Evolutionary conservation across 2,888 invertebrate genomes (phyloP).

Genomic region (Drosophila cognata): DNA sequence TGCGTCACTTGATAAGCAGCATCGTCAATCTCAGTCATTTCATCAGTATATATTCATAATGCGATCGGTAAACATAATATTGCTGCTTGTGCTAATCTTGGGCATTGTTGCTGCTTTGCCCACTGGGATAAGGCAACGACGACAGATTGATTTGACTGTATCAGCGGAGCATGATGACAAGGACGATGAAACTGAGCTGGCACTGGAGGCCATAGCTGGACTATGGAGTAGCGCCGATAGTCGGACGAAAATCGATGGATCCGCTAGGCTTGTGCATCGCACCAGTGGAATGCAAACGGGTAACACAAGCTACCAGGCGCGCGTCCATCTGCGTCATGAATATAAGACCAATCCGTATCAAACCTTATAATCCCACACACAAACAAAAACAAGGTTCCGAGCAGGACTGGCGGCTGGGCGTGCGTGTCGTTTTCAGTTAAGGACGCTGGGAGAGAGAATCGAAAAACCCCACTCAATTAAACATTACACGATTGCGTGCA

Average conservation of each 20-base stretch:
- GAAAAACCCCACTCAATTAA: not conserved
- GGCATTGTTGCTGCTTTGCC: conserved; percentile 35
- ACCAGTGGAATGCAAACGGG: conserved; percentile 77
- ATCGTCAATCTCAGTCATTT: not conserved
- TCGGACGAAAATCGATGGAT: conserved; percentile 83
- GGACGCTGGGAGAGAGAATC: not conserved
- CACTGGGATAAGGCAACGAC: conserved; percentile 49
- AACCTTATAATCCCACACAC: conserved; percentile 38
- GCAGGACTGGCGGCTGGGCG: conserved; percentile 79
- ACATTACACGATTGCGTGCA: conserved; percentile 48
- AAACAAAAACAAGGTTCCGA: conserved; percentile 60
- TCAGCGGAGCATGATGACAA: conserved; percentile 84
- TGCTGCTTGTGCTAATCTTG: conserved; percentile 41
- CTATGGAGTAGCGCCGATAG: conserved; percentile 83
- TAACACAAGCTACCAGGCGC: conserved; percentile 83
- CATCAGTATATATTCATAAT: conserved; percentile 53
- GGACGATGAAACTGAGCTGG: conserved; percentile 82
- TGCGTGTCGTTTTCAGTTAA: conserved; percentile 73
- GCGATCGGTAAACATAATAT: conserved; percentile 56
- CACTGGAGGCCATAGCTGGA: conserved; percentile 83
- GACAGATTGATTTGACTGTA: conserved; percentile 84
- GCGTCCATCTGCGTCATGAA: conserved; percentile 83
- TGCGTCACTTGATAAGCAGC: conserved; percentile 10
- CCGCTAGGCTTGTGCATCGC: conserved; percentile 82
- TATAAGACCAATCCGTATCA: conserved; percentile 74